Evolutionary conservation across 1,140 invertebrate species (phyloP).

Genomic region (Drosophila dunni): DNA sequence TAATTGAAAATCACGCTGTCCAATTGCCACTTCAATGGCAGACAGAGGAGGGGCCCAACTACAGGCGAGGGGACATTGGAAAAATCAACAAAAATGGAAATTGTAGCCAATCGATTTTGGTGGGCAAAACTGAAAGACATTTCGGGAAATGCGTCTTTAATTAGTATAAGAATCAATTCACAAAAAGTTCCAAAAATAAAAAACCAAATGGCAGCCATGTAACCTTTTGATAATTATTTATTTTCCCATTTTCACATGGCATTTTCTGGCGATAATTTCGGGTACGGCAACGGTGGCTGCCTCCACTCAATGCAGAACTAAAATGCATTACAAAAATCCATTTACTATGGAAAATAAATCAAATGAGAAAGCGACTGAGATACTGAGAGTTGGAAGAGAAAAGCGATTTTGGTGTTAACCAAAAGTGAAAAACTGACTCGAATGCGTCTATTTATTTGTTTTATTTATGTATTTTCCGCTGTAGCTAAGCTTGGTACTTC

Average conservation of each 20-base stretch:
- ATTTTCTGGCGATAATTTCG: constrained; percentile 64
- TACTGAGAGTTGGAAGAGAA: constrained; percentile 3
- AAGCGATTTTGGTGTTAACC: constrained; percentile 9
- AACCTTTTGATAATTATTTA: constrained; percentile 73
- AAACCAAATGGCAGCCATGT: constrained; percentile 17
- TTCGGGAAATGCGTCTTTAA: constrained; percentile 65
- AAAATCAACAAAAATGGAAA: constrained; percentile 80
- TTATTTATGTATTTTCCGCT: constrained; percentile 70
- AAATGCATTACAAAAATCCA: constrained; percentile 82
- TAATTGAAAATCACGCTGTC: constrained; percentile 77
- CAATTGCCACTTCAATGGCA: constrained; percentile 68
- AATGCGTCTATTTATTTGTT: constrained; percentile 52
- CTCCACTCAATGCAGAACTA: constrained; percentile 69
- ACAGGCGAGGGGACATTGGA: not conserved
- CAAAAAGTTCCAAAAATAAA: not conserved
- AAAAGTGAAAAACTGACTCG: constrained; percentile 53
- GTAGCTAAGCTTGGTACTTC: constrained; percentile 7
- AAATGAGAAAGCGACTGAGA: constrained; percentile 62
- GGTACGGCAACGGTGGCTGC: constrained; percentile 37
- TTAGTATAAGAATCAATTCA: constrained; percentile 60
- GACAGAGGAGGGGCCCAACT: not conserved
- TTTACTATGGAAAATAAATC: constrained; percentile 83
- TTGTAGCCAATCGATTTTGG: constrained; percentile 79
- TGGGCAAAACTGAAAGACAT: constrained; percentile 15
- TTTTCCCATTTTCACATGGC: constrained; percentile 69